These are phyloP conservation scores for Lysandra bellargus DNA, from an alignment of 2,888 invertebrate species.

Conservation along the genomic window DNA sequence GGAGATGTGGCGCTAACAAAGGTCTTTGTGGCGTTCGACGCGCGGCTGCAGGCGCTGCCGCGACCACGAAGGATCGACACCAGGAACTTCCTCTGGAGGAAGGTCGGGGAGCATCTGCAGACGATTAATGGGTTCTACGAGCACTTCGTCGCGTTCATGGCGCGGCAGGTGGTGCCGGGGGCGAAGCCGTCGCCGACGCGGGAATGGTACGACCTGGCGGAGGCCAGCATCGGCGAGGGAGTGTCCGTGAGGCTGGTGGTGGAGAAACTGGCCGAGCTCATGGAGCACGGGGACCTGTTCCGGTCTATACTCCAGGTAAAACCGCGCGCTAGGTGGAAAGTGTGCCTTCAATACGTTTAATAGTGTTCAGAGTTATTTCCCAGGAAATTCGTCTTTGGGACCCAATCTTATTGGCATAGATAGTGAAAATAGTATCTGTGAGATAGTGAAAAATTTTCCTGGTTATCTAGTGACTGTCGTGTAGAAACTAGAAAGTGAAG, in stretches of 20 bases:
- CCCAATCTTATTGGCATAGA: background rate
- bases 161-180: conserved; percentile 62
- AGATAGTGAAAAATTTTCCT: background rate
- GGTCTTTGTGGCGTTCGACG: conserved; percentile 79
- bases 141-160: conserved; percentile 83
- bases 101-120: conserved; percentile 81
- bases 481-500: conserved; percentile 3
- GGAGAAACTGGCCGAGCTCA: conserved; percentile 79
- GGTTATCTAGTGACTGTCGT: background rate
- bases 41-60: conserved; percentile 66
- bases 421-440: background rate
- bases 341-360: background rate
- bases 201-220: conserved; percentile 82
- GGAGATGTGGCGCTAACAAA: conserved; percentile 81
- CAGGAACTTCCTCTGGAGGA: conserved; percentile 83
- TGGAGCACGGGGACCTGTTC: conserved; percentile 84
- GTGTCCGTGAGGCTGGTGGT: conserved; percentile 80
- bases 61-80: conserved; percentile 53
- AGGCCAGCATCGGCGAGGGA: conserved; percentile 83
- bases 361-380: background rate
- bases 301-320: conserved; percentile 84
- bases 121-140: conserved; percentile 84
- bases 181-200: conserved; percentile 62
- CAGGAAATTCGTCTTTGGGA: background rate
- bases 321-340: background rate